Base-by-base conservation (phyloP, 2,113 vertebrate species). In the Oxygymnocypris stewartii region DNA sequence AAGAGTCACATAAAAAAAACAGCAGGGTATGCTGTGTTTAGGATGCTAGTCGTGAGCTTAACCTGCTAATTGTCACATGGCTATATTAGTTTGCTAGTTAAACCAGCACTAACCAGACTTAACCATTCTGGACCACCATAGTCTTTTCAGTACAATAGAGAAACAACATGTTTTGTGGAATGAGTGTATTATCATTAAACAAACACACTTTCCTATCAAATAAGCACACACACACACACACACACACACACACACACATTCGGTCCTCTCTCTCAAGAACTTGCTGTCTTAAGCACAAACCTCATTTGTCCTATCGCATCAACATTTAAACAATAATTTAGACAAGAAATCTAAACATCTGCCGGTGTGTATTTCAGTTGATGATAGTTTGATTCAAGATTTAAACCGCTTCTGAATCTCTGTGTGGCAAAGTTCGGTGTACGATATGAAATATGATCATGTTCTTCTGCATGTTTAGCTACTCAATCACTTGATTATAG, bases 181-280 rank as follows among this genome's bases (percentile, higher is more conserved):
- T 67, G 54, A 79, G 75, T 49, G 25, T 69, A 83, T 88, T 84
- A 87, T 91, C 79, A 85, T 84, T 85, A 86, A 82, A 73, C 49
- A 84, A 79, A 88, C 61, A 81, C 28, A 82, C 84, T 85, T 63
- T 69, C 42, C 82, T 40, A 85, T 35, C n/a, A n/a, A n/a, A n/a
- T n/a, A n/a, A n/a, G n/a, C 40, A 61, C 47, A 85, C 47, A 42
- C 42, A 69, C 63, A 69, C 25, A 57, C 3, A 37, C 4, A 31
- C 76, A 79, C 18, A 51, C 59, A 51, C 74, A 79, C 54, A 37
- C 74, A 79, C 20, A 42, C 47, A 69, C 54, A 54, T 54, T 54
- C 51, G 7, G 51, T 54, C 16, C 51, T 18, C 51, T 13, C 78
- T 59, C 8, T 81, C 13, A 76, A 35, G 35, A 40, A 35, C 23